Evolutionary conservation across 2,797 vertebrate genomes (phyloP).

Genomic region (Delichon dasypus): DNA sequence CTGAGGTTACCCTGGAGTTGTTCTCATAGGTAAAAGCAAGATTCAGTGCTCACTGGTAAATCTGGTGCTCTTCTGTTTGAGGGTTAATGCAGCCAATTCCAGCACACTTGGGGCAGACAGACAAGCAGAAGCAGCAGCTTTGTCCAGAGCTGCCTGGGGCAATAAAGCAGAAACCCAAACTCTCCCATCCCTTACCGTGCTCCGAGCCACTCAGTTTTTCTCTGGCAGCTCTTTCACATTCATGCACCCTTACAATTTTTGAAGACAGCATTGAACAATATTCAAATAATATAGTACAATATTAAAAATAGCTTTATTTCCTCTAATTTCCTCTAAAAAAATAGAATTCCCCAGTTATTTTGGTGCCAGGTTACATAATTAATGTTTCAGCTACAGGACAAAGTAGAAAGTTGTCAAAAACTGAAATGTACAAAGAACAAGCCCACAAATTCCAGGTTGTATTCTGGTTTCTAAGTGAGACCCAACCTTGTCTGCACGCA

Average conservation of each 20-base stretch:
- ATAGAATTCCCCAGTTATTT: neutral
- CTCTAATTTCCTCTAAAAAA: neutral
- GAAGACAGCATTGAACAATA: neutral
- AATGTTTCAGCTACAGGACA: neutral
- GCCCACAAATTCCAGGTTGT: neutral
- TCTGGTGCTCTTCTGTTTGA: neutral
- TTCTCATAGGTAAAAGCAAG: neutral
- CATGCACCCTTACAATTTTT: neutral
- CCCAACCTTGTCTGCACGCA: neutral
- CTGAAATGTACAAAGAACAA: neutral
- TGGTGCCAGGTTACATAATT: slow-evolving; percentile 1
- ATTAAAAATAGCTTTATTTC: neutral
- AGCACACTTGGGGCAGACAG: neutral
- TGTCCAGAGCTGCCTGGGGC: neutral
- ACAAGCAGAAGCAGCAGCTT: neutral
- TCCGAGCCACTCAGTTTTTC: neutral
- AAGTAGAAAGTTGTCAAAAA: slow-evolving; percentile 16
- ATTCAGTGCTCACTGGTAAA: neutral
- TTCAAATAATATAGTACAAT: neutral
- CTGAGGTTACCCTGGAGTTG: neutral
- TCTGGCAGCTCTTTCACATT: neutral
- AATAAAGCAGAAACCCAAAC: neutral
- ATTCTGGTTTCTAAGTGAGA: neutral
- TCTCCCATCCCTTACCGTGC: neutral
- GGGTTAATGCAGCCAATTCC: neutral